These are phyloP conservation scores for Caenorhabditis imperialis DNA, from an alignment of 2,888 invertebrate species.

Conservation along the genomic window DNA sequence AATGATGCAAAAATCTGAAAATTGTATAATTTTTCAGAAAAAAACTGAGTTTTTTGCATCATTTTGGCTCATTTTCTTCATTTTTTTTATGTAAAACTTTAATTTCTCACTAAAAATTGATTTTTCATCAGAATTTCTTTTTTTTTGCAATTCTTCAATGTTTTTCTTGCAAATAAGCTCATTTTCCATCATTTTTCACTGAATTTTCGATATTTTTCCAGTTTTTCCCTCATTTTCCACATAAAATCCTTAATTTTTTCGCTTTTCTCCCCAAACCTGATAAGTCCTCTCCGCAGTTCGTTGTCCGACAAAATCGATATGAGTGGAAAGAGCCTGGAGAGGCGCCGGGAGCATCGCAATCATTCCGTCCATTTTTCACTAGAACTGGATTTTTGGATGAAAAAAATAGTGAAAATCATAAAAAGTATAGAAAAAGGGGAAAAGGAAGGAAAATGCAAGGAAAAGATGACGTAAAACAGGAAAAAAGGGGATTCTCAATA, in stretches of 20 bases:
- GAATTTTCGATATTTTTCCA: too few species aligned
- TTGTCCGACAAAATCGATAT: constrained; percentile 75
- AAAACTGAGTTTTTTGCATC: too few species aligned
- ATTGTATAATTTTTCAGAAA: too few species aligned
- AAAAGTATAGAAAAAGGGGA: neutral
- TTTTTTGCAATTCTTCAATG: too few species aligned
- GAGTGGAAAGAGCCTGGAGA: constrained; percentile 65
- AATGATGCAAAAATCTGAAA: too few species aligned
- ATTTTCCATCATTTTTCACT: too few species aligned
- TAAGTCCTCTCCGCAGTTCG: constrained; percentile 72
- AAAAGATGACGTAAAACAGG: constrained; percentile 51
- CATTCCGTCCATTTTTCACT: constrained; percentile 69
- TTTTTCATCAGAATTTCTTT: too few species aligned
- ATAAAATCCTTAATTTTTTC: neutral
- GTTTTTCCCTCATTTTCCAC: too few species aligned
- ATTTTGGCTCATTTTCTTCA: too few species aligned
- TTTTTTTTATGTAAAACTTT: too few species aligned
- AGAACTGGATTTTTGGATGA: neutral
- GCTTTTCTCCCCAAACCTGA: constrained; percentile 64
- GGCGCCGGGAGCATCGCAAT: constrained; percentile 74
- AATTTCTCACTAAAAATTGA: too few species aligned
- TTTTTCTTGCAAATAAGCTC: too few species aligned
- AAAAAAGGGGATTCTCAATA: neutral
- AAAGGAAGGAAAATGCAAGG: constrained; percentile 4
- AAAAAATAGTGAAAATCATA: neutral